Evolutionary conservation across 2,888 invertebrate genomes (phyloP).

Genomic region (Andrena flavipes): DNA sequence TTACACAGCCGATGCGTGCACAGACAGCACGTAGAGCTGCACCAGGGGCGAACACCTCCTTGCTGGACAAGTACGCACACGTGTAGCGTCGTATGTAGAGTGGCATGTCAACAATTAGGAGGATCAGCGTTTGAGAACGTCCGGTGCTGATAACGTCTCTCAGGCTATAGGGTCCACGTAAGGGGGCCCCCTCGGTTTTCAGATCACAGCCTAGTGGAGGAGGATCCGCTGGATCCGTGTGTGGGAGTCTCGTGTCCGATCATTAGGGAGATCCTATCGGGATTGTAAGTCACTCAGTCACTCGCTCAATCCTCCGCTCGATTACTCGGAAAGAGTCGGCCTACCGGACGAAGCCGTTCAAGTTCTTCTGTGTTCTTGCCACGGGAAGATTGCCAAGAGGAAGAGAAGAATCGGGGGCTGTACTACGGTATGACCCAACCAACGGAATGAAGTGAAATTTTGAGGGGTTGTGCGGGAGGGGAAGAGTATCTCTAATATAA

Average conservation of each 20-base stretch:
- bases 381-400: conserved; percentile 6
- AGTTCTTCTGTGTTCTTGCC: conserved; percentile 21
- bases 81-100: conserved; percentile 65
- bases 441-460: too few species aligned
- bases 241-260: conserved; percentile 83
- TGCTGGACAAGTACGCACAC: conserved; percentile 58
- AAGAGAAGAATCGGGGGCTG: conserved; percentile 17
- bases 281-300: conserved; percentile 82
- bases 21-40: conserved; percentile 25
- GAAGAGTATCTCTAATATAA: too few species aligned
- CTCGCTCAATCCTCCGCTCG: conserved; percentile 76
- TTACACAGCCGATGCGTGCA: conserved; percentile 42
- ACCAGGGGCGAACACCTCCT: conserved; percentile 14
- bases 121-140: conserved; percentile 79
- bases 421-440: too few species aligned
- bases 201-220: conserved; percentile 61
- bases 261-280: conserved; percentile 83
- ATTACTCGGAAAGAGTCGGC: conserved; percentile 73
- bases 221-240: conserved; percentile 65
- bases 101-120: conserved; percentile 82
- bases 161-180: conserved; percentile 19
- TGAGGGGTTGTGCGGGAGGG: too few species aligned
- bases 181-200: conserved; percentile 65
- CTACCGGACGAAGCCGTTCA: conserved; percentile 54
- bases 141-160: conserved; percentile 78